These are phyloP conservation scores for Drosophila biarmipes DNA, from an alignment of 1,140 invertebrate genomes.

Conservation along the genomic window DNA sequence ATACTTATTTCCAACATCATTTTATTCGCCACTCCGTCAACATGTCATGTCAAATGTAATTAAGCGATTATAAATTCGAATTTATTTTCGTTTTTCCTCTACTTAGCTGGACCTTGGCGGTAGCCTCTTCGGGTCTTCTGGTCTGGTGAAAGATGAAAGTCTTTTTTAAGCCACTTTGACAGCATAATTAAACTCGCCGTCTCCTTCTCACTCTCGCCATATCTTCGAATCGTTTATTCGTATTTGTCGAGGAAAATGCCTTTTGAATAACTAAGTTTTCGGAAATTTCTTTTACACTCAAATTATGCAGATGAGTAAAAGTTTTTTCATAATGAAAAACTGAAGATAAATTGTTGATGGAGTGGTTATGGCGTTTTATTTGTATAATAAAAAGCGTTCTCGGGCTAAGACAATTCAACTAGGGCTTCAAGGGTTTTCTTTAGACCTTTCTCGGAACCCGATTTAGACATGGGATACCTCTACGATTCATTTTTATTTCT, in stretches of 20 bases:
- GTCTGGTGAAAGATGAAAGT: constrained; percentile 77
- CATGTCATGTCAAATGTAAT: constrained; percentile 80
- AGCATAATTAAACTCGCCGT: constrained; percentile 75
- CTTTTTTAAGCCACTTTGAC: constrained; percentile 74
- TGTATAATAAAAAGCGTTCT: not conserved
- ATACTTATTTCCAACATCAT: constrained; percentile 14
- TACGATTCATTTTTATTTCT: no score
- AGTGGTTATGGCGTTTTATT: not conserved
- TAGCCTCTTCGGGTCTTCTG: constrained; percentile 20
- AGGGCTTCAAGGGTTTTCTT: no score
- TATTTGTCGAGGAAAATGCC: constrained; percentile 64
- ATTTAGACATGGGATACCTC: no score
- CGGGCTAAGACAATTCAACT: not conserved
- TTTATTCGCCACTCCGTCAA: constrained; percentile 73
- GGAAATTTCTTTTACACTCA: constrained; percentile 19
- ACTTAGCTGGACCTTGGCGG: constrained; percentile 48
- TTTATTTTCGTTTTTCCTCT: constrained; percentile 53
- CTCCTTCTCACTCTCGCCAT: constrained; percentile 26
- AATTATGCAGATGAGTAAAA: constrained; percentile 77
- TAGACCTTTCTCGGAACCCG: no score
- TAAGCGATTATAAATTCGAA: constrained; percentile 79
- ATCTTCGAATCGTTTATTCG: constrained; percentile 38
- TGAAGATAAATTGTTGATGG: constrained; percentile 30
- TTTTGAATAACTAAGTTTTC: constrained; percentile 59
- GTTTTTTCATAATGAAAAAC: constrained; percentile 35